Evolutionary conservation across 2,888 invertebrate genomes (phyloP).

Genomic region (Drosophila putrida): DNA sequence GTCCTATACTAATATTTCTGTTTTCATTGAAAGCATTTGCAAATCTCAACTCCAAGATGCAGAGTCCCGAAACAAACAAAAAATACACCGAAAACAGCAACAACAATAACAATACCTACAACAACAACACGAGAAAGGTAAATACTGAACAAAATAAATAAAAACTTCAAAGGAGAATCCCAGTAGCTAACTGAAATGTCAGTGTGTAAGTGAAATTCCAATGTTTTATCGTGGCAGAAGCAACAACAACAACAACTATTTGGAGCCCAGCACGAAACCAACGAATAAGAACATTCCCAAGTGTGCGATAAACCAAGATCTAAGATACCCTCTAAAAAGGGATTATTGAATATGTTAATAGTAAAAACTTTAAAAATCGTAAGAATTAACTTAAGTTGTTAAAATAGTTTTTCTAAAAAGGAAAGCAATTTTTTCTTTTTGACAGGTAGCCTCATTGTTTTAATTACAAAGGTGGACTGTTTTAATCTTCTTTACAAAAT

Average conservation of each 20-base stretch:
- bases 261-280: constrained; percentile 54
- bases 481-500: no score
- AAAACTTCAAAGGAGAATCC: constrained; percentile 78
- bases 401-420: background rate
- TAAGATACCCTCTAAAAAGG: constrained; percentile 27
- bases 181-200: constrained; percentile 77
- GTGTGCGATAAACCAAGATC: background rate
- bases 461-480: no score
- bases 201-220: constrained; percentile 77
- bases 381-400: no score
- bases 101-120: constrained; percentile 43
- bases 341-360: background rate
- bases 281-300: constrained; percentile 48
- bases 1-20: constrained; percentile 13
- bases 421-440: no score
- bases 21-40: constrained; percentile 38
- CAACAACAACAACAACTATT: constrained; percentile 46
- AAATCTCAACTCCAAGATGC: constrained; percentile 43
- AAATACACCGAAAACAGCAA: constrained; percentile 42
- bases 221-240: constrained; percentile 66
- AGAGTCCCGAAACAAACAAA: constrained; percentile 23
- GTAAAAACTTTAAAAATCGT: no score
- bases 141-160: constrained; percentile 69
- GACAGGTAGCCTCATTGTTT: no score
- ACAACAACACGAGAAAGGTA: constrained; percentile 58